These are phyloP conservation scores for Mungos mungo DNA, from an alignment of 2,113 vertebrate genomes.

Conservation along the genomic window DNA sequence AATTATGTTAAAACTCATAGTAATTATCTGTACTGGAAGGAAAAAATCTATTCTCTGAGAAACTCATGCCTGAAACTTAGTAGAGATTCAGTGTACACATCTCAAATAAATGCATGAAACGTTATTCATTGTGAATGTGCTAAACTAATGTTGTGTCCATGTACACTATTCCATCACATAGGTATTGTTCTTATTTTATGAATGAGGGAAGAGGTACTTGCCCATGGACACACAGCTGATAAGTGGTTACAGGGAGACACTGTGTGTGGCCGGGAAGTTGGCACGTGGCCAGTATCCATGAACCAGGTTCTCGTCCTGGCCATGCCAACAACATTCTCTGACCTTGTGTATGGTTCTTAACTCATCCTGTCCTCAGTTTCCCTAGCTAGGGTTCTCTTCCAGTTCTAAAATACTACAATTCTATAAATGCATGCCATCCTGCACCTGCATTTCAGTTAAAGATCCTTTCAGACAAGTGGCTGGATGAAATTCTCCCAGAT, in stretches of 20 bases:
- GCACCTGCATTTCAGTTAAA: conserved; percentile 49
- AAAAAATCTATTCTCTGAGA: not conserved
- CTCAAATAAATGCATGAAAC: not conserved
- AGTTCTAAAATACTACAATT: not conserved
- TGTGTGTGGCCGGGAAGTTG: not conserved
- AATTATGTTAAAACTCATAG: not conserved
- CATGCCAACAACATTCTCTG: not conserved
- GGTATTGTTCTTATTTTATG: not conserved
- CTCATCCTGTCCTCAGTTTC: not conserved
- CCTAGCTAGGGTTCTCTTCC: not conserved
- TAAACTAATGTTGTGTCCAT: not conserved
- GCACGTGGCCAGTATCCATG: not conserved
- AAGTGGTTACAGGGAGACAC: not conserved
- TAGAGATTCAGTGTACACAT: not conserved
- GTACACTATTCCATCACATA: not conserved
- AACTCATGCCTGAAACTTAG: not conserved
- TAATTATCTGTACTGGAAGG: not conserved
- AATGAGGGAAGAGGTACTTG: not conserved
- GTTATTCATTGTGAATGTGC: not conserved
- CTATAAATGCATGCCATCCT: not conserved
- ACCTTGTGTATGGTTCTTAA: not conserved
- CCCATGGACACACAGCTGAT: not conserved
- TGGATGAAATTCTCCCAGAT: conserved; percentile 47
- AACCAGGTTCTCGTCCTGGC: not conserved
- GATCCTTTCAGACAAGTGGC: conserved; percentile 2